These are phyloP conservation scores for Parus major DNA, from an alignment of 2,113 vertebrate species.

Conservation along the genomic window DNA sequence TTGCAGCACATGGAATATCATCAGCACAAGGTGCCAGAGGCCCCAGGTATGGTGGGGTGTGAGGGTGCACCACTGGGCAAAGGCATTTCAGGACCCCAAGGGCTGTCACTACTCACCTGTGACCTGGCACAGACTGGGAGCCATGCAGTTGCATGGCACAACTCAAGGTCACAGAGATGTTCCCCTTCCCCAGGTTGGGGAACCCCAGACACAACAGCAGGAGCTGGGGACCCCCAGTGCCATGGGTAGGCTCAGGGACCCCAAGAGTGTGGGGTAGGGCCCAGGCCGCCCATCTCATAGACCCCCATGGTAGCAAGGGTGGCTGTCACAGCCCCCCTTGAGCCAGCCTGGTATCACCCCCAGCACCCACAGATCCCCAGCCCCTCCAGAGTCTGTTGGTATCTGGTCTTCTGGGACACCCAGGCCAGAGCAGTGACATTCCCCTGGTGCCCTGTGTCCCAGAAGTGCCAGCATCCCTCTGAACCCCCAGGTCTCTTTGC, in stretches of 20 bases:
- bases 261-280: neutral
- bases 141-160: neutral
- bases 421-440: neutral
- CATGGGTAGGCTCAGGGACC: neutral
- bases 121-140: neutral
- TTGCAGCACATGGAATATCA: neutral
- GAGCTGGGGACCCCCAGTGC: neutral
- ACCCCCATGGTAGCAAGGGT: neutral
- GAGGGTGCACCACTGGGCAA: neutral
- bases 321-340: neutral
- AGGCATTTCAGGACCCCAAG: neutral
- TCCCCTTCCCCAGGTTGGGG: fast-evolving
- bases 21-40: neutral
- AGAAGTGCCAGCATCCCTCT: neutral
- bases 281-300: neutral
- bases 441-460: neutral
- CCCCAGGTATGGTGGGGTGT: neutral
- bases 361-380: neutral
- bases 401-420: neutral
- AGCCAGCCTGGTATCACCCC: neutral
- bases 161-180: neutral
- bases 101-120: no score
- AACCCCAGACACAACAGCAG: neutral
- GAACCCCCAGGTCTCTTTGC: fast-evolving
- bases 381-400: neutral